These are phyloP conservation scores for Smutsia temminckii DNA, from an alignment of 2,797 vertebrate species.

Conservation along the genomic window DNA sequence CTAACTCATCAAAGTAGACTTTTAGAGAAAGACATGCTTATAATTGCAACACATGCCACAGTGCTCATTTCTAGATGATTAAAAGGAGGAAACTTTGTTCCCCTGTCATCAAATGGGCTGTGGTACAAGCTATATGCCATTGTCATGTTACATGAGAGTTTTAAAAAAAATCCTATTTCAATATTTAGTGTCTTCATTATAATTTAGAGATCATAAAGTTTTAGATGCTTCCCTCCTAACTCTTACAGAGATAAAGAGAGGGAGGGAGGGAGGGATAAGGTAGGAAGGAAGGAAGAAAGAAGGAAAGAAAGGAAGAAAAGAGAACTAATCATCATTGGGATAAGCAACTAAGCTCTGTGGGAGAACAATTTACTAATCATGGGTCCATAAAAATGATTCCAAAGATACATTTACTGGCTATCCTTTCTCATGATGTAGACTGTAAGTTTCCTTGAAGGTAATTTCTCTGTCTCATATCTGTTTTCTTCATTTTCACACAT, in stretches of 20 bases:
- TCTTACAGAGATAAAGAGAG: background rate
- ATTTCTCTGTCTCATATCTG: background rate
- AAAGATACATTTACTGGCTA: background rate
- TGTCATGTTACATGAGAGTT: background rate
- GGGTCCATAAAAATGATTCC: background rate
- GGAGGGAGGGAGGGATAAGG: too few relatives aligned
- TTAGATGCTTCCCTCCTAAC: background rate
- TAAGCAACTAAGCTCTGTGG: background rate
- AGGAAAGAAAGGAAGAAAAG: background rate
- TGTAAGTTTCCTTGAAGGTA: background rate
- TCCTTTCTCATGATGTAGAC: background rate
- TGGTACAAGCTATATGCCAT: background rate
- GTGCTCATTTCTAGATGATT: constrained; percentile 55
- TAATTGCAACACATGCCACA: constrained; percentile 51
- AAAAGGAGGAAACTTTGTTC: constrained; percentile 44
- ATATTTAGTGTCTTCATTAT: background rate
- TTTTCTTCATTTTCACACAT: background rate
- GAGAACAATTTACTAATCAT: background rate
- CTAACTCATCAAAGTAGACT: constrained; percentile 38
- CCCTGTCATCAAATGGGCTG: background rate
- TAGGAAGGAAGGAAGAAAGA: too few relatives aligned
- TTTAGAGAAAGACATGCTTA: constrained; percentile 45
- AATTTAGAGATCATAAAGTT: background rate
- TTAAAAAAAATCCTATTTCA: background rate
- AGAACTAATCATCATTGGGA: background rate